phyloP scores from a whole-genome alignment of 2,888 invertebrate species.

The Trichogramma evanescens region DNA sequence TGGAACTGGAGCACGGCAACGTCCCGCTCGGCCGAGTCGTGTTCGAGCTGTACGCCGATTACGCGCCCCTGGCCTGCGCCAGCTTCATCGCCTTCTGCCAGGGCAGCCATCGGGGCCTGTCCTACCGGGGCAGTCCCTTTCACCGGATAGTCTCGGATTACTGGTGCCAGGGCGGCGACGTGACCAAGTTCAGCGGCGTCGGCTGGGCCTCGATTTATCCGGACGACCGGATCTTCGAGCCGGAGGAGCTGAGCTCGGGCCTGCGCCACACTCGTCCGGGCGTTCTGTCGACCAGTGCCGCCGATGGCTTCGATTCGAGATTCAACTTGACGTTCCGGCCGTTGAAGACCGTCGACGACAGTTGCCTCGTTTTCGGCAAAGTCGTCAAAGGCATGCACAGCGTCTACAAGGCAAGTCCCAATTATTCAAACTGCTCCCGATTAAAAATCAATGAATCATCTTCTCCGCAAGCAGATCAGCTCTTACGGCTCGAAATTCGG shows the following conservation, averaged over 20 bases:
- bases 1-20: conserved; percentile 31
- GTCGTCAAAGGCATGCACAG: conserved; percentile 41
- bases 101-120: conserved; percentile 35
- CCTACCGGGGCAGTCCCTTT: conserved; percentile 43
- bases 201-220: conserved; percentile 51
- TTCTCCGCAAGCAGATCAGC: conserved; percentile 28
- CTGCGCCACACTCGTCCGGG: conserved; percentile 53
- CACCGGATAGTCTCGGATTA: conserved; percentile 54
- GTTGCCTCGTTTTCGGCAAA: conserved; percentile 54
- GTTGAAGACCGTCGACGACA: conserved; percentile 51
- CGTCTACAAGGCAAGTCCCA: conserved; percentile 32
- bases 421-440: not conserved
- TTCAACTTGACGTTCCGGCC: conserved; percentile 56
- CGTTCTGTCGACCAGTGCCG: conserved; percentile 51
- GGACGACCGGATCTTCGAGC: conserved; percentile 41
- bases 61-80: conserved; percentile 41
- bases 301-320: conserved; percentile 50
- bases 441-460: not conserved
- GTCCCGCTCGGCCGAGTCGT: conserved; percentile 38
- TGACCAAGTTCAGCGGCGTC: conserved; percentile 53
- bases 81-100: conserved; percentile 42
- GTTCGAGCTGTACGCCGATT: conserved; percentile 42
- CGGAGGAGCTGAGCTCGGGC: conserved; percentile 47
- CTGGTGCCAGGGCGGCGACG: conserved; percentile 57
- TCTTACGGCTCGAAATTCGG: conserved; percentile 35